Base-by-base conservation (phyloP, 1,140 invertebrate genomes). In the Metaphire vulgaris region DNA sequence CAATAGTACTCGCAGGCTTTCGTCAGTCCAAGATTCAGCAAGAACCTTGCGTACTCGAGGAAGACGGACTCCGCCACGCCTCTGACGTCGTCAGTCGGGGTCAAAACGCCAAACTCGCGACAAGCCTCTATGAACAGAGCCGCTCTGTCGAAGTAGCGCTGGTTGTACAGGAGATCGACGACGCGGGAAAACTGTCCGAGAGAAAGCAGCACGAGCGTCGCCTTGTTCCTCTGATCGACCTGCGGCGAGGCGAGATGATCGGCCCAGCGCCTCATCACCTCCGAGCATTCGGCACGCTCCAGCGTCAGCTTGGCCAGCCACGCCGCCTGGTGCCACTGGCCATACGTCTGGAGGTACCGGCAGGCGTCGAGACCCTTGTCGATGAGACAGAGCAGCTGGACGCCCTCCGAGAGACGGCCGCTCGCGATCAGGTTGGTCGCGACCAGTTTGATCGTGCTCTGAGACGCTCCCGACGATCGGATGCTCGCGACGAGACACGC, bases 401-500 rank as follows among this genome's bases (percentile, higher is more conserved):
- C 89, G 72, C 90, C 91, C 84, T 91, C 90, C 87, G 83, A 81
- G 2, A 88, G 83, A 79, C 85, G 85, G 66, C 87, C 87, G 77
- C 89, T 90, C 1, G 91, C 91, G 74, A 91, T 91, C 14, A 91
- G 85, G 84, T 90, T 92, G 1, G 91, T 92, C 6, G 91, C 91
- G 1, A 91, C 90, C 30, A 91, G 81, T 84, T 91, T 92, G 33
- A 91, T 90, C 12, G 90, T 89, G 78, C 90, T 90, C 79, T 90
- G 90, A 31, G 89, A 88, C 2, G 85, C 84, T 65, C 88, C 88
- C 26, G 88, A 88, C 14, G 88, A 88, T 75, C 88, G 83, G 14
- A 90, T 86, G 73, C 89, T 89, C 31, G 90, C 88, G 26, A 90
- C 87, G 16, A 90, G 83, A 80, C 90, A 90, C 2, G 90, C 90